Evolutionary conservation across 2,888 invertebrate species (phyloP).

Genomic region (Hedychridium roseum): DNA sequence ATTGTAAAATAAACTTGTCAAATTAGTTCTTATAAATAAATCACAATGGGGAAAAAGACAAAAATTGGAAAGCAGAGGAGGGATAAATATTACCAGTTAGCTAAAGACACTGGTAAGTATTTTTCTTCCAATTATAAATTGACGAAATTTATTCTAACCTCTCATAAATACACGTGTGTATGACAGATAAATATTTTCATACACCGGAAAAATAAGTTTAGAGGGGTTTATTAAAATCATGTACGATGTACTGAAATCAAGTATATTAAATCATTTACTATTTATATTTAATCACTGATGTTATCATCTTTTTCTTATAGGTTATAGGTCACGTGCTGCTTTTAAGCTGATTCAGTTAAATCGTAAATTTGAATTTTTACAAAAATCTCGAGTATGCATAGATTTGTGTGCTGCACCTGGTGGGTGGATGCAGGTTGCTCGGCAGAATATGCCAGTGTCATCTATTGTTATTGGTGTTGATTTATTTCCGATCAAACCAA

Average conservation of each 20-base stretch:
- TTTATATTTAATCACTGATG: conserved; percentile 2
- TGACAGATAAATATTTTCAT: conserved; percentile 1
- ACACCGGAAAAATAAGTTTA: neutral
- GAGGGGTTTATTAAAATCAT: neutral
- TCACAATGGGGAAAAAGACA: conserved; percentile 94
- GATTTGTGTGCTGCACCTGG: conserved; percentile 99
- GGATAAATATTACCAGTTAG: conserved; percentile 98
- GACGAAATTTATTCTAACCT: neutral
- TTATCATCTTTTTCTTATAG: conserved; percentile 64
- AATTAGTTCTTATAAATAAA: too few relatives aligned
- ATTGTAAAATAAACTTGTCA: too few relatives aligned
- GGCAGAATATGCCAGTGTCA: conserved; percentile 96
- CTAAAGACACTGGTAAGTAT: conserved; percentile 93
- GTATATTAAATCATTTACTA: neutral
- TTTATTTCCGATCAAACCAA: conserved; percentile 90
- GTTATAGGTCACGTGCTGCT: conserved; percentile 97
- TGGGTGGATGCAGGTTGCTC: conserved; percentile 99
- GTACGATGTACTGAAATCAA: neutral
- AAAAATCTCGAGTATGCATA: conserved; percentile 94
- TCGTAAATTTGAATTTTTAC: conserved; percentile 95
- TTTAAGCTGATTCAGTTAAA: conserved; percentile 99
- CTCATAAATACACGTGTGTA: neutral
- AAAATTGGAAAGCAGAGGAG: conserved; percentile 98
- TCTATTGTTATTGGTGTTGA: conserved; percentile 96
- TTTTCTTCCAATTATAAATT: neutral